Conservation (phyloP, 2,113 vertebrate genomes). For the Monarcha castaneiventris region DNA sequence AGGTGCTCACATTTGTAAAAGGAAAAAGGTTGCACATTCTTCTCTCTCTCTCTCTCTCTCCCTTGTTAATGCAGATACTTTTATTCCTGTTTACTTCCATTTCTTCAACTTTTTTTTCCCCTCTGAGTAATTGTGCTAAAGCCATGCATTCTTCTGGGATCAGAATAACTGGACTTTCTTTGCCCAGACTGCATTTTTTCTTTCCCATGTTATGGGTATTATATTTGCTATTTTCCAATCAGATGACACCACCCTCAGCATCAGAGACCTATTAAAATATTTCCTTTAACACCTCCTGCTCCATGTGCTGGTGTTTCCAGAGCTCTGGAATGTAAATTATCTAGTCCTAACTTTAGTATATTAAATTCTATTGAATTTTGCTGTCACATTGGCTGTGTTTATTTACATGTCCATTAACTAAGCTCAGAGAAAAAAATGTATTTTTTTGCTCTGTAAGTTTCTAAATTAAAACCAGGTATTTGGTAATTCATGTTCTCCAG, state of each 20-base stretch:
- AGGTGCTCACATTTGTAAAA: neutral
- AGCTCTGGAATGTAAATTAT: slow-evolving; percentile 11
- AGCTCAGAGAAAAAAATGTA: neutral
- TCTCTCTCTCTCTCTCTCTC: neutral
- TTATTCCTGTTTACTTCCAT: neutral
- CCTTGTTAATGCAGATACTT: neutral
- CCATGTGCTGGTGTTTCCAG: neutral
- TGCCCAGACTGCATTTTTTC: neutral
- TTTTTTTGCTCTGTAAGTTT: neutral
- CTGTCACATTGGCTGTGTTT: neutral
- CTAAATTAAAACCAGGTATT: slow-evolving; percentile 60
- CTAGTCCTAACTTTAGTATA: neutral
- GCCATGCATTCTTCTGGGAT: neutral
- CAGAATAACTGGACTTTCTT: neutral
- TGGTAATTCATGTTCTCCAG: neutral
- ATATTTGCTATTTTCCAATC: neutral
- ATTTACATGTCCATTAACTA: neutral
- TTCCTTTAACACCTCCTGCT: neutral
- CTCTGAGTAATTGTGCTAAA: neutral
- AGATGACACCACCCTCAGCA: neutral
- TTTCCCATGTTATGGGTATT: neutral
- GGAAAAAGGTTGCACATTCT: neutral
- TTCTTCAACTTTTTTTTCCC: neutral
- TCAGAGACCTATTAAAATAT: neutral
- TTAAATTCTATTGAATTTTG: neutral